Evolutionary conservation across 2,797 vertebrate species (phyloP).

Genomic region (Okamejei kenojei): DNA sequence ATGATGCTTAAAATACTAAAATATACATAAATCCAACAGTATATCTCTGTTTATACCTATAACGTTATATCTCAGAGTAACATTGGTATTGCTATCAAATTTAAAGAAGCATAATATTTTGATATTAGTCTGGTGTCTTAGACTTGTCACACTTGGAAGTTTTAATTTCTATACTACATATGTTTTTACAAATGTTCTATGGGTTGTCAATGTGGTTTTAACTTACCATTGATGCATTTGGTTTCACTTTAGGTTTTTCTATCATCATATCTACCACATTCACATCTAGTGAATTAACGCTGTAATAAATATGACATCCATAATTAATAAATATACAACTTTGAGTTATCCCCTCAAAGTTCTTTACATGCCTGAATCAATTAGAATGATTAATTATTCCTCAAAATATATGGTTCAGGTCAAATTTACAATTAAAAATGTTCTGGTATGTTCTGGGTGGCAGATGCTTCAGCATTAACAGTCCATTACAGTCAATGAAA

Average conservation of each 20-base stretch:
- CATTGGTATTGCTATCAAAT: not conserved
- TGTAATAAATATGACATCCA: slow-evolving; percentile 49
- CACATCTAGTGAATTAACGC: slow-evolving; percentile 73
- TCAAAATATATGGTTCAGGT: not conserved
- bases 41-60: not conserved
- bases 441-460: not conserved
- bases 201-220: not conserved
- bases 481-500: not conserved
- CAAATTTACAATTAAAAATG: not conserved
- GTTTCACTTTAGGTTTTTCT: slow-evolving; percentile 44
- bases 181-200: not conserved
- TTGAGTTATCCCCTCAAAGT: not conserved
- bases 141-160: not conserved
- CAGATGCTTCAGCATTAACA: not conserved
- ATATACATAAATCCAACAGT: not conserved
- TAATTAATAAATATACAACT: not conserved
- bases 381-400: not conserved
- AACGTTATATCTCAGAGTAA: not conserved
- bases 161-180: not conserved
- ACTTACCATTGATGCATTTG: slow-evolving; percentile 51
- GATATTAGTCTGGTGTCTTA: not conserved
- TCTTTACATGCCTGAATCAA: not conserved
- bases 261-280: slow-evolving; percentile 53
- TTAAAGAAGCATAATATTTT: not conserved
- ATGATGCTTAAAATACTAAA: not conserved